Evolutionary conservation across 2,113 vertebrate species (phyloP).

Genomic region (Dipodomys ordii): DNA sequence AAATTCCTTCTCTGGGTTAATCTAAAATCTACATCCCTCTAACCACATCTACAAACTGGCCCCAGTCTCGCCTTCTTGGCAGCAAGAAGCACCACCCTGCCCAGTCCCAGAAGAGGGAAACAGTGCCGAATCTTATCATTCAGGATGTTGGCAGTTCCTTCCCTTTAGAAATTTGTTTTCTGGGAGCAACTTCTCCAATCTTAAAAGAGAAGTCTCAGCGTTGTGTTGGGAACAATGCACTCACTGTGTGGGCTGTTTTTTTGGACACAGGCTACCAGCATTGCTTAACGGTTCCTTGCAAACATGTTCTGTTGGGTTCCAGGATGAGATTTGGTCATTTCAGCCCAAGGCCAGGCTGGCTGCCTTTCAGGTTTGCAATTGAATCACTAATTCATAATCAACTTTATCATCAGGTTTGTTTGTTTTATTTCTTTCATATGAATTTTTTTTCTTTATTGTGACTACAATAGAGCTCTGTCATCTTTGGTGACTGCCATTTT

Average conservation of each 20-base stretch:
- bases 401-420: background rate
- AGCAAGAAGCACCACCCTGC: background rate
- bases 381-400: constrained; percentile 46
- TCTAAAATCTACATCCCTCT: background rate
- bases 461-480: background rate
- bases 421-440: constrained; percentile 6
- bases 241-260: constrained; percentile 57
- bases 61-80: background rate
- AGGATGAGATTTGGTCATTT: constrained; percentile 76
- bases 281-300: constrained; percentile 75
- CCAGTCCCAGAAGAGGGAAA: background rate
- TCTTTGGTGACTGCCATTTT: constrained; percentile 20
- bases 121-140: background rate
- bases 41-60: background rate
- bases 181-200: background rate
- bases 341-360: constrained; percentile 65
- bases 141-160: constrained; percentile 27
- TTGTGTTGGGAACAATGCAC: constrained; percentile 53
- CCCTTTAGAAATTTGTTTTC: constrained; percentile 61
- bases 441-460: constrained; percentile 10
- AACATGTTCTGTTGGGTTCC: constrained; percentile 64
- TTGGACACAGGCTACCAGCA: constrained; percentile 56
- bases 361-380: constrained; percentile 58
- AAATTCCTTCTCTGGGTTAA: background rate
- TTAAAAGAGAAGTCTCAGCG: background rate